Evolutionary conservation across 2,113 vertebrate species (phyloP), one percentile per base, ranked within the genome.

Genomic region (Ursus arctos): DNA sequence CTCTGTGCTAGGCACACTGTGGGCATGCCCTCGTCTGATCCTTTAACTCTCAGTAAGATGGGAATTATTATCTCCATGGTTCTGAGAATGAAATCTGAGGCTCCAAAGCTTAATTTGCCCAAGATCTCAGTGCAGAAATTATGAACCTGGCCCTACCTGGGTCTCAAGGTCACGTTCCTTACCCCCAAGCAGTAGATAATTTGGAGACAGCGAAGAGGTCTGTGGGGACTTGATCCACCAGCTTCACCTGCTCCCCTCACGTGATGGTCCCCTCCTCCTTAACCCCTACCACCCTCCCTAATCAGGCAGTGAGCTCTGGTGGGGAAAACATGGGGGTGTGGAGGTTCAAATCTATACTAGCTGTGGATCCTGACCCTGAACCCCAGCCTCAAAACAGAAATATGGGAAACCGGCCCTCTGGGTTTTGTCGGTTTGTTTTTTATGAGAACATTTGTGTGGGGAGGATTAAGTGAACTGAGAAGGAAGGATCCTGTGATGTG

Each of bases 371-470:
- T n/a, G 74, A 77, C 92, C 36, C 55, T 76, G 89, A 63, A 43
- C 67, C 43, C 31, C 65, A 21, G 47, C 1, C 79, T 92, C 11
- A 3, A 26, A 47, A 16, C 18, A 36, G 71, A 88, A 80, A 28
- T 4, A 7, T 3, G 53, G 69, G 36, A 22, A 84, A 33, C 26
- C 0, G 0, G 28, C 0, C 15, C 59, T 65, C 55, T 18, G 26
- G 22, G 2, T 61, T 82, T 76, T 43, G n/a, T 67, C 76, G 36
- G 21, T 63, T 53, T 79, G 14, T 53, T 67, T 83, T 51, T 69
- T 21, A 24, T 55, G 47, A 65, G 59, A 88, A 72, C 47, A 49
- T 47, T 1, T 8, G 26, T 19, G 7, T 21, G 14, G 14, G 14
- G 28, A 72, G 74, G 33, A 59, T 79, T 86, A 55, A 74, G 82